phyloP scores from a whole-genome alignment of 2,797 vertebrate genomes.

The Pitangus sulphuratus region DNA sequence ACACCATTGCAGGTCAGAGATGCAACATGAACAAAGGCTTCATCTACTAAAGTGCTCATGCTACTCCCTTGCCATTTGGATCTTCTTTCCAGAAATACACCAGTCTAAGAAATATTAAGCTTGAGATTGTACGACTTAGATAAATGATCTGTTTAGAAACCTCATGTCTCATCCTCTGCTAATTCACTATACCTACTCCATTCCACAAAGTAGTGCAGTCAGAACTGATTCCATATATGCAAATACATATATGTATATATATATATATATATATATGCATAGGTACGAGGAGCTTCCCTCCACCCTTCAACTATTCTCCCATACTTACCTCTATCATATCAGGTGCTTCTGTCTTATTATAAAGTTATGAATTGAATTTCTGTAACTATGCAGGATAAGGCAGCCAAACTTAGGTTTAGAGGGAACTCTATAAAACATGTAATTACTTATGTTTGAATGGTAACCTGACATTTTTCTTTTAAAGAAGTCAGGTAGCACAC shows the following conservation, averaged over 20 bases:
- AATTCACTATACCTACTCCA: not conserved
- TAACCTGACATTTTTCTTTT: not conserved
- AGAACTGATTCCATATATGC: rapidly evolving
- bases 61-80: not conserved
- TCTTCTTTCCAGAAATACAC: not conserved
- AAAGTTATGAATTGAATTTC: not conserved
- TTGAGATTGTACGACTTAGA: not conserved
- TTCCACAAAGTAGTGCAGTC: not conserved
- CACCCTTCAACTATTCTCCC: not conserved
- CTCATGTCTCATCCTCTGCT: not conserved
- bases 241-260: not conserved
- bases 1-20: not conserved
- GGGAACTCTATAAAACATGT: not conserved
- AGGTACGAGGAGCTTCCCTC: not conserved
- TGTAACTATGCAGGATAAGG: not conserved
- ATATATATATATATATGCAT: no score
- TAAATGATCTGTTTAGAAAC: not conserved
- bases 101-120: not conserved
- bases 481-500: not conserved
- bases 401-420: not conserved
- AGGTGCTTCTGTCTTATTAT: not conserved
- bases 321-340: not conserved
- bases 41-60: not conserved
- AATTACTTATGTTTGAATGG: not conserved
- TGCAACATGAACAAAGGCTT: not conserved